Conservation (phyloP, 2,797 vertebrate species). For the Pipistrellus nathusii region DNA sequence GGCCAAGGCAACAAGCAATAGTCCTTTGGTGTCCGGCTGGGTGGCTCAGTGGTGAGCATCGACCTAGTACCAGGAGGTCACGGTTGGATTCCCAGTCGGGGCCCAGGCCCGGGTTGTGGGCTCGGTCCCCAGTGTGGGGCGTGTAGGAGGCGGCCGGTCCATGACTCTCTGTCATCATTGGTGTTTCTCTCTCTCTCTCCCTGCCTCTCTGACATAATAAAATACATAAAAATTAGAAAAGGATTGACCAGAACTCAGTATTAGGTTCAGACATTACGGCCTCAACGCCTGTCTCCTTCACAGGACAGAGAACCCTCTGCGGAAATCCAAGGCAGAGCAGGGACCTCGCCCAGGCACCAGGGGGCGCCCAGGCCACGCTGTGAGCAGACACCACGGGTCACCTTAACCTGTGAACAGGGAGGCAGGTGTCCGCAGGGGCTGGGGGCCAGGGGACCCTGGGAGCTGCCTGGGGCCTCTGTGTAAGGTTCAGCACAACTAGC, state of each 20-base stretch:
- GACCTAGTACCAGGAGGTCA: too few relatives aligned
- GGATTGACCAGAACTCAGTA: neutral
- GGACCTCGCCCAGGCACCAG: neutral
- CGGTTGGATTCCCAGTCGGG: too few relatives aligned
- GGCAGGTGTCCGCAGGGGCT: neutral
- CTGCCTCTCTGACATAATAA: too few relatives aligned
- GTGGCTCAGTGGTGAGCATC: too few relatives aligned
- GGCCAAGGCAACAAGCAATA: too few relatives aligned
- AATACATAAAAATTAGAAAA: too few relatives aligned
- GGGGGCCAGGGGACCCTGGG: too few relatives aligned
- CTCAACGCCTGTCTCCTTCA: neutral
- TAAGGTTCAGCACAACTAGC: too few relatives aligned
- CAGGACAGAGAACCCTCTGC: neutral
- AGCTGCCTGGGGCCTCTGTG: fast-evolving
- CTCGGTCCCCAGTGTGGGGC: too few relatives aligned
- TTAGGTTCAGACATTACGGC: neutral
- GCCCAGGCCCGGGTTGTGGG: too few relatives aligned
- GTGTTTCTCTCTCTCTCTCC: neutral
- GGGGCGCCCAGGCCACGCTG: neutral
- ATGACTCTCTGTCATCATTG: neutral
- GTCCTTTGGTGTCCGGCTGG: too few relatives aligned
- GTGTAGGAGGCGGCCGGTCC: neutral
- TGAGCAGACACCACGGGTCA: fast-evolving
- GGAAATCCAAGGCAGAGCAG: neutral
- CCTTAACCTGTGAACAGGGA: neutral